These are phyloP conservation scores for Leptestheria dahalacensis DNA, from an alignment of 1,140 invertebrate genomes.

Conservation along the genomic window DNA sequence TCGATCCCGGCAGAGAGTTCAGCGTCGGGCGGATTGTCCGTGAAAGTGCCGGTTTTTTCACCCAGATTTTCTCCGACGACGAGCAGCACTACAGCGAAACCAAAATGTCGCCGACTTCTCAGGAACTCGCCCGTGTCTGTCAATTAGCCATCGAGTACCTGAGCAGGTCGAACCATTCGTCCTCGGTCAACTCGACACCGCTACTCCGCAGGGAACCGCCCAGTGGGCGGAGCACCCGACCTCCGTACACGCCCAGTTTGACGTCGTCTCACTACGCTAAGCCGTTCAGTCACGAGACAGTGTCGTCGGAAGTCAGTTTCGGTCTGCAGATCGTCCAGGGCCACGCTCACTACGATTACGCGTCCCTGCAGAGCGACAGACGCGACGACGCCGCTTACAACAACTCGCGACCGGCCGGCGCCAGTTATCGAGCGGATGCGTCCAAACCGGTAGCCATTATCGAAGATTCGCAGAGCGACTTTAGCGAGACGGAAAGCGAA, in stretches of 20 bases:
- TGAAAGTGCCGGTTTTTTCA: not conserved
- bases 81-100: not conserved
- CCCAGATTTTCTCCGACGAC: slow-evolving; percentile 3
- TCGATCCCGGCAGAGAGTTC: not conserved
- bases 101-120: not conserved
- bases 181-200: not conserved
- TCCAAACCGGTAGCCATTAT: not conserved
- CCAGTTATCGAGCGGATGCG: not conserved
- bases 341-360: not conserved
- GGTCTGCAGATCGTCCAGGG: not conserved
- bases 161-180: not conserved
- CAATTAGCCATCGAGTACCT: not conserved
- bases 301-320: not conserved
- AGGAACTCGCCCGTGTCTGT: not conserved
- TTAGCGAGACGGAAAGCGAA: slow-evolving; percentile 1
- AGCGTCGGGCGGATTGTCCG: not conserved
- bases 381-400: not conserved
- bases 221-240: not conserved
- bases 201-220: not conserved
- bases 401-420: not conserved
- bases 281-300: not conserved
- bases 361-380: not conserved
- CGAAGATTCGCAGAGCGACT: not conserved
- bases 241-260: not conserved
- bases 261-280: slow-evolving; percentile 2